Conservation (phyloP, 2,888 invertebrate genomes). For the Boloria selene region DNA sequence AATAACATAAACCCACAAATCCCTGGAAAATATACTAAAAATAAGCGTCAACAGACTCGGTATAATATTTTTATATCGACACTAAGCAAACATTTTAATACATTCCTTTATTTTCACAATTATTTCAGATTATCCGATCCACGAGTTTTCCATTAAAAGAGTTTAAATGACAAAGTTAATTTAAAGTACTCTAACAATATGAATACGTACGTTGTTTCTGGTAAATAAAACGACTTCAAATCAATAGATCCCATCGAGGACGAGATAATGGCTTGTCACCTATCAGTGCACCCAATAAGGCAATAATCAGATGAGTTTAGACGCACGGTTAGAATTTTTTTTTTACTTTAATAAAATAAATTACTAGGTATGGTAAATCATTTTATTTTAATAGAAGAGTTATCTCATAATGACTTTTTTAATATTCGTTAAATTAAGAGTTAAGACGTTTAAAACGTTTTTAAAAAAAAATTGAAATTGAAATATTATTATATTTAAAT, state of each 20-base stretch:
- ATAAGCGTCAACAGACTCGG: too few relatives aligned
- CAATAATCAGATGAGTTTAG: conserved; percentile 42
- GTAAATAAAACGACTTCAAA: conserved; percentile 24
- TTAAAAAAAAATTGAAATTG: too few relatives aligned
- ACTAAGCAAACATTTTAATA: conserved; percentile 1
- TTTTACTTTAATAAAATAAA: neutral
- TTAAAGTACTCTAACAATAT: conserved; percentile 15
- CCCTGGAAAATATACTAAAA: too few relatives aligned
- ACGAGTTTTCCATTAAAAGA: neutral
- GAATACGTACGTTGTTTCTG: conserved; percentile 7
- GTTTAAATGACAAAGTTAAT: conserved; percentile 1
- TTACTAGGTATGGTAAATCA: neutral
- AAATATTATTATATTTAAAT: too few relatives aligned
- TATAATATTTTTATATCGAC: too few relatives aligned
- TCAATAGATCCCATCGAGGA: conserved; percentile 39
- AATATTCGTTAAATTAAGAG: too few relatives aligned
- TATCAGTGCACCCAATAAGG: conserved; percentile 62
- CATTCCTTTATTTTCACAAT: neutral
- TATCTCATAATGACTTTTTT: neutral
- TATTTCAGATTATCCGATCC: conserved; percentile 3
- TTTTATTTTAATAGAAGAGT: neutral
- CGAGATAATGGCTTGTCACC: conserved; percentile 58
- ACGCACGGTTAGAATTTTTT: conserved; percentile 11
- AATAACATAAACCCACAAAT: neutral
- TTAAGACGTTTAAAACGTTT: too few relatives aligned